Evolutionary conservation across 1,140 invertebrate genomes (phyloP).

Genomic region (Lepidostoma basale): DNA sequence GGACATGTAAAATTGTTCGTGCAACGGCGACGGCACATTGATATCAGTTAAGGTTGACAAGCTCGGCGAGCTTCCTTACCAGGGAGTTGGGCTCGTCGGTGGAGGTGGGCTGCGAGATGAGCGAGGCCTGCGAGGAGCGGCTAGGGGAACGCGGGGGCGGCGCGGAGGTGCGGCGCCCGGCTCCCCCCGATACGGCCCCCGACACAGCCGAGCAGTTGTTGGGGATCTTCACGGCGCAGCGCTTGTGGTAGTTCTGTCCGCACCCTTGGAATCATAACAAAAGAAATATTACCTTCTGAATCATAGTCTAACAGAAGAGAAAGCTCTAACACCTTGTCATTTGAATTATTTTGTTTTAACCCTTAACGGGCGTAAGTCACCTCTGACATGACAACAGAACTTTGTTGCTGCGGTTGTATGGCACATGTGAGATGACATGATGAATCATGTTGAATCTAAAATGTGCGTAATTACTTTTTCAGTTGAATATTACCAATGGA

Average conservation of each 20-base stretch:
- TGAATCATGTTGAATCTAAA: too few species aligned
- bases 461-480: too few species aligned
- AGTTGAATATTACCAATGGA: too few species aligned
- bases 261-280: slow-evolving; percentile 71
- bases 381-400: too few species aligned
- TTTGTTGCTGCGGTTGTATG: too few species aligned
- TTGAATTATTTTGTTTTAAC: too few species aligned
- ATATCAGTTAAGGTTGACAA: slow-evolving; percentile 53
- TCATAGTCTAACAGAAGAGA: too few species aligned
- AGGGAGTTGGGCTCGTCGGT: slow-evolving; percentile 52
- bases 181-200: slow-evolving; percentile 49
- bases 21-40: neutral
- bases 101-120: slow-evolving; percentile 43
- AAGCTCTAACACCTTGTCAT: too few species aligned
- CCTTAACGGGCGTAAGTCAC: too few species aligned
- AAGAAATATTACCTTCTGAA: too few species aligned
- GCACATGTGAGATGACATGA: too few species aligned
- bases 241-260: slow-evolving; percentile 97
- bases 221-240: slow-evolving; percentile 97
- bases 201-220: slow-evolving; percentile 86
- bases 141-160: slow-evolving; percentile 62
- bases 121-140: slow-evolving; percentile 62
- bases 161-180: slow-evolving; percentile 57
- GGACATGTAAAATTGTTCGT: too few species aligned
- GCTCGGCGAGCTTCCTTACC: slow-evolving; percentile 58